phyloP scores from a whole-genome alignment of 2,888 invertebrate genomes.

The Tetramorium bicarinatum region DNA sequence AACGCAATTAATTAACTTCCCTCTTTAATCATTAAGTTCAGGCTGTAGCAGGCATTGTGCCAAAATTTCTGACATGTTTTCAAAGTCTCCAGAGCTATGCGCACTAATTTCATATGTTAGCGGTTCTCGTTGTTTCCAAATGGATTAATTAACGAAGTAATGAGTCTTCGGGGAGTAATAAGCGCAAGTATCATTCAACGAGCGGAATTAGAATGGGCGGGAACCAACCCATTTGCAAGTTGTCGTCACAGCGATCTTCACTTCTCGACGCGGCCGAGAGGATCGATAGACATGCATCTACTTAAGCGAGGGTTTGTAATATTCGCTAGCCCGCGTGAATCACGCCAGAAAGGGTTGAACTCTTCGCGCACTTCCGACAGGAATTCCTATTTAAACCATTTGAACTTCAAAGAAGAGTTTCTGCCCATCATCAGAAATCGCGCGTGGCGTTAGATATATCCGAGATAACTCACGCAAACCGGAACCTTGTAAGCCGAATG shows the following conservation, averaged over 20 bases:
- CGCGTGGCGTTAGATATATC: background rate
- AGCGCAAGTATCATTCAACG: background rate
- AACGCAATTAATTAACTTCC: constrained; percentile 4
- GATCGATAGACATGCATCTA: constrained; percentile 46
- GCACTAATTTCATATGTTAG: constrained; percentile 17
- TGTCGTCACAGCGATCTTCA: constrained; percentile 21
- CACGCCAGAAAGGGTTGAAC: constrained; percentile 20
- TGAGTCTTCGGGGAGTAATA: constrained; percentile 14
- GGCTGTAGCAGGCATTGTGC: too few relatives aligned
- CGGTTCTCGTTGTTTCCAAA: constrained; percentile 12
- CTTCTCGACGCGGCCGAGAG: constrained; percentile 15
- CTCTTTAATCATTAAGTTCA: background rate
- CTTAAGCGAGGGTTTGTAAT: background rate
- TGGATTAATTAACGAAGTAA: constrained; percentile 22
- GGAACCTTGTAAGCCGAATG: background rate
- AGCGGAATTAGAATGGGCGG: background rate
- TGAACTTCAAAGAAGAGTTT: constrained; percentile 7
- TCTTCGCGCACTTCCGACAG: constrained; percentile 26
- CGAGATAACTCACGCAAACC: background rate
- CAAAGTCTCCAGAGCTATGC: background rate
- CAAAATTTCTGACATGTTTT: constrained; percentile 15
- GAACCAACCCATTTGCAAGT: constrained; percentile 21
- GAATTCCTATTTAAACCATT: constrained; percentile 42
- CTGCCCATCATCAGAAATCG: background rate
- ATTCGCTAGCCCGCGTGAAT: constrained; percentile 7